Evolutionary conservation across 35 echinoderm and acorn worm species (phyloP), one percentile per base, ranked within the genome.

Genomic region (Anneissia japonica): DNA sequence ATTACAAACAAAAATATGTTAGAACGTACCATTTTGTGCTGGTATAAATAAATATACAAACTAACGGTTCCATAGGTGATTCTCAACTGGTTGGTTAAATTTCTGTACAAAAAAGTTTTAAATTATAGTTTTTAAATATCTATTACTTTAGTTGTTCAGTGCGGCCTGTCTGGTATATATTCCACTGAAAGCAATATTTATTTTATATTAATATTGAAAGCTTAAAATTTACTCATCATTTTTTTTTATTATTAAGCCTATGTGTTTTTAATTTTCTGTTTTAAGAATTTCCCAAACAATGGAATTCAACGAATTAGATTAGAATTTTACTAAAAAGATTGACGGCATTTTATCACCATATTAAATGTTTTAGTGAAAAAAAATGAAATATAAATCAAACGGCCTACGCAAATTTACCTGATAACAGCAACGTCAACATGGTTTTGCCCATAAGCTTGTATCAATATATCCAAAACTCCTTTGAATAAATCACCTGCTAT

Each of bases 381-480:
- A 0, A 39, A 35, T 29, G 34, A 35, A 81, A 37, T 12, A 37
- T 13, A 32, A 3, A 32, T 16, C 32, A 79, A 23, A 79, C 32
- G 19, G 34, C 21, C 6, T 34, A 87, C 16, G 84, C 10, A 13
- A 11, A 64, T 30, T 80, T 84, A 96, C 93, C 93, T 96, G 45
- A 96, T 83, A 74, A 77, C 82, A 26, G 93, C 93, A 23, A 96
- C 93, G 86, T 96, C 93, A 2, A 96, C 87, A 75, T 96, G 93
- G 81, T 91, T 87, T 46, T 83, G 84, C 3, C 94, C 94, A 84
- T 97, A 97, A 0, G 94, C 90, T 79, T 97, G 90, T 6, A 92
- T 30, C 37, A 97, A 80, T 31, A 97, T 97, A 28, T 77, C 85
- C 45, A 97, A 36, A 0, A 79, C 94, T 0, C 80, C 82, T 73